These are phyloP conservation scores for Lepilemur septentrionalis DNA, from an alignment of 2,797 vertebrate species.

Conservation along the genomic window DNA sequence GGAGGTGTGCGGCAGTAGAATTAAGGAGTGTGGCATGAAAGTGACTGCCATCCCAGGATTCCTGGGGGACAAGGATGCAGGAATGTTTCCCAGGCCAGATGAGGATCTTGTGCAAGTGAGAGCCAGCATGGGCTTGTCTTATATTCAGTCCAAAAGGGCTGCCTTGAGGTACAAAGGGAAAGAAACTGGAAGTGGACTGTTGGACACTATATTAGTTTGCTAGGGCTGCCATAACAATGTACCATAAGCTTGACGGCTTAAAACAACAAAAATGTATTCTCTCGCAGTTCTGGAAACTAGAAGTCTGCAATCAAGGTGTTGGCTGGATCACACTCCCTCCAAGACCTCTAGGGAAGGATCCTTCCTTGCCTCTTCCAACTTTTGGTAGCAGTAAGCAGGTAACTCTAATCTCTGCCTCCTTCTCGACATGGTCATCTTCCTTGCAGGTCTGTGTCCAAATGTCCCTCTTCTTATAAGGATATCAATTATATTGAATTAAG, in stretches of 20 bases:
- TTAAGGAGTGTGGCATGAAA: neutral
- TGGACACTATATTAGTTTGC: neutral
- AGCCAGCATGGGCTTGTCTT: neutral
- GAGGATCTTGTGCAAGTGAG: neutral
- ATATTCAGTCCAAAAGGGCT: neutral
- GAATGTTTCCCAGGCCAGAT: neutral
- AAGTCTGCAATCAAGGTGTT: neutral
- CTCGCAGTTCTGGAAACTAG: neutral
- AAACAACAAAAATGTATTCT: neutral
- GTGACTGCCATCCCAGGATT: neutral
- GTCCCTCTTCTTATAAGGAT: neutral
- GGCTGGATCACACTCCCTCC: neutral
- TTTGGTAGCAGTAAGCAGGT: neutral
- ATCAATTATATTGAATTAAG: neutral
- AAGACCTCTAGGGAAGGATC: neutral
- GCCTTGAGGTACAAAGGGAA: neutral
- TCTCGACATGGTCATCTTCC: neutral
- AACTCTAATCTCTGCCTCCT: neutral
- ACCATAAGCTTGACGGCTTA: neutral
- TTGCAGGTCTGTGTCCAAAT: neutral
- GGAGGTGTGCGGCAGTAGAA: neutral
- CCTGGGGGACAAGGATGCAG: neutral
- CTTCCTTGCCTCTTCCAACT: neutral
- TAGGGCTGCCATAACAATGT: neutral
- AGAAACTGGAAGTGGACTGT: neutral